A percentile compares a stretch with the other conserved stretches of the same genome.
Conservation (phyloP, 2,113 vertebrate genomes). For the Euleptes europaea region DNA sequence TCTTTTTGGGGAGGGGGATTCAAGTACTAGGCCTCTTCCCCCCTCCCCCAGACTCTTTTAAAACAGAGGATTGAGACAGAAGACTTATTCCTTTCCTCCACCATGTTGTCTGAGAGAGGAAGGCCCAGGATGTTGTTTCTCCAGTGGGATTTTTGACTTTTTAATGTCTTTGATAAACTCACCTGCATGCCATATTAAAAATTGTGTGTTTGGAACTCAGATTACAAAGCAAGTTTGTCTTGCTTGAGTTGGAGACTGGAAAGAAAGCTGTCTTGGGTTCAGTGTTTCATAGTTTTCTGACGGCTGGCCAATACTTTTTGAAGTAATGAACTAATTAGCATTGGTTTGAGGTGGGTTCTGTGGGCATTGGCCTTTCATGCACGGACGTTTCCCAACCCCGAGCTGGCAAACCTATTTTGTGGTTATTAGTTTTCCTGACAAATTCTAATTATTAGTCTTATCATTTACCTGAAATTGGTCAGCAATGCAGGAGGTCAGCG, state of each 20-base stretch:
- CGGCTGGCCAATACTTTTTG: no score
- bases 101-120: constrained; percentile 16
- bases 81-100: constrained; percentile 45
- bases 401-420: no score
- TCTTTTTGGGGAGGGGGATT: constrained; percentile 38
- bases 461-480: constrained; percentile 28
- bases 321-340: no score
- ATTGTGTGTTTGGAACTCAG: neutral
- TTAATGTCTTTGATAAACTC: neutral
- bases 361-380: no score
- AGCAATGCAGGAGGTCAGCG: constrained; percentile 19
- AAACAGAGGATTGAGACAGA: constrained; percentile 28
- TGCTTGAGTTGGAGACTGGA: neutral
- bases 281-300: no score
- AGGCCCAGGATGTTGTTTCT: constrained; percentile 7
- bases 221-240: neutral
- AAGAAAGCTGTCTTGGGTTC: neutral
- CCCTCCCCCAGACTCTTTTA: no score
- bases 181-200: neutral
- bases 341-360: no score
- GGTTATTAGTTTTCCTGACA: no score
- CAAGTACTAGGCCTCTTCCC: constrained; percentile 46
- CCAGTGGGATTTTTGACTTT: neutral
- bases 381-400: no score
- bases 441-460: neutral